A percentile compares a stretch with the other conserved stretches of the same genome.
These are phyloP conservation scores for Strigamia crassipes DNA, from an alignment of 2,888 invertebrate genomes.

Conservation along the genomic window DNA sequence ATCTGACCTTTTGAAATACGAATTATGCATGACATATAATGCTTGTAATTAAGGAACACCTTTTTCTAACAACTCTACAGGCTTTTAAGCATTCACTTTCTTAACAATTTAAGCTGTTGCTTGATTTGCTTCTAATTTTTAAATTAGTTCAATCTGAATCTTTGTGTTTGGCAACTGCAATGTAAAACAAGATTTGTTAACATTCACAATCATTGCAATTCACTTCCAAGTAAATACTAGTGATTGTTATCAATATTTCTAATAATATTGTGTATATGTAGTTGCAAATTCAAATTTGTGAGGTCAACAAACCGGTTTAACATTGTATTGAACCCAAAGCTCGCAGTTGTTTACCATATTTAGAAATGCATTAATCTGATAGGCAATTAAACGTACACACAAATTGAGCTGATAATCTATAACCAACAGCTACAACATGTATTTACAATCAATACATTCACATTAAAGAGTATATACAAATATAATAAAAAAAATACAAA, in stretches of 20 bases:
- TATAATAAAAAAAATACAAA: conserved; percentile 19
- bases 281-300: not conserved
- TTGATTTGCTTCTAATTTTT: not conserved
- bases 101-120: not conserved
- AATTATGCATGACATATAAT: not conserved
- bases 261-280: no score
- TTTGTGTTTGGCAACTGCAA: not conserved
- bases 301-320: not conserved
- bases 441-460: not conserved
- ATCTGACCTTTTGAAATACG: not conserved
- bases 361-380: conserved; percentile 35
- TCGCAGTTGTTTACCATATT: not conserved
- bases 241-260: no score
- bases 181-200: not conserved
- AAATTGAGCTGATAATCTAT: conserved; percentile 20
- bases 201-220: not conserved
- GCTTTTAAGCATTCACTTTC: not conserved
- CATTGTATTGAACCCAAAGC: not conserved
- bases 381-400: conserved; percentile 19
- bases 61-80: not conserved
- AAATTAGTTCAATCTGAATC: not conserved
- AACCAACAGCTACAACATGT: not conserved
- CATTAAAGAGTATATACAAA: conserved; percentile 14
- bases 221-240: no score
- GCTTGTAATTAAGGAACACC: not conserved